Evolutionary conservation across 2,888 invertebrate species (phyloP).

Genomic region (Nomada goodeniana): DNA sequence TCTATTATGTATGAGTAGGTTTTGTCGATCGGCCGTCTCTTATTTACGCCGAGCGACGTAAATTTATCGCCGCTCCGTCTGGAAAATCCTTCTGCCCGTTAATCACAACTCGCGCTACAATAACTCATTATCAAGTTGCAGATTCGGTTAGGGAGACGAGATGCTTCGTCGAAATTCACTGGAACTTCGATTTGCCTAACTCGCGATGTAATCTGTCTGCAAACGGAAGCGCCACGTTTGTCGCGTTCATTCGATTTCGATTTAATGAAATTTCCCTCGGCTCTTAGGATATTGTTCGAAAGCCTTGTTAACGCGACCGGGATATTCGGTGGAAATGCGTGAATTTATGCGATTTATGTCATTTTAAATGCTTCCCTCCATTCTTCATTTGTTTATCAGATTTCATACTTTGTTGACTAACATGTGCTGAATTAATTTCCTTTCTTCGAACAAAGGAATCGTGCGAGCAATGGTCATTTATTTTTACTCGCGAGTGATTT

Average conservation of each 20-base stretch:
- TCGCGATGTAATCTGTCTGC: constrained; percentile 21
- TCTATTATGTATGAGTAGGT: constrained; percentile 48
- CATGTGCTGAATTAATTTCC: no score
- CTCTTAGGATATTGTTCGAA: neutral
- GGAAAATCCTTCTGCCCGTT: constrained; percentile 65
- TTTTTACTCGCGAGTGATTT: no score
- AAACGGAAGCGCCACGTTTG: constrained; percentile 26
- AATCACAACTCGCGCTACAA: constrained; percentile 64
- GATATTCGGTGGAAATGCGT: neutral
- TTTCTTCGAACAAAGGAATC: no score
- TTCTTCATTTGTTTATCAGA: no score
- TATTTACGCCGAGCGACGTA: constrained; percentile 29
- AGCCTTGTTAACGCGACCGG: no score
- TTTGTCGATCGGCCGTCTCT: constrained; percentile 41
- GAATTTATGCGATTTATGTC: neutral
- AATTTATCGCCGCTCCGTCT: constrained; percentile 38
- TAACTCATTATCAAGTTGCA: constrained; percentile 68
- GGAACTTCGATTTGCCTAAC: constrained; percentile 55
- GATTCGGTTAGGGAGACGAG: constrained; percentile 56
- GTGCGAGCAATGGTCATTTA: no score
- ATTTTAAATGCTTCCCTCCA: no score
- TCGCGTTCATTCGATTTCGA: neutral
- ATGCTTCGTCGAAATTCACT: constrained; percentile 54
- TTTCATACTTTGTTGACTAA: no score
- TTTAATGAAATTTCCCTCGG: constrained; percentile 2